Percentiles rank a stretch among this genome's conserved stretches.
These are phyloP conservation scores for Hedya salicella DNA, from an alignment of 2,888 invertebrate species.

Conservation along the genomic window DNA sequence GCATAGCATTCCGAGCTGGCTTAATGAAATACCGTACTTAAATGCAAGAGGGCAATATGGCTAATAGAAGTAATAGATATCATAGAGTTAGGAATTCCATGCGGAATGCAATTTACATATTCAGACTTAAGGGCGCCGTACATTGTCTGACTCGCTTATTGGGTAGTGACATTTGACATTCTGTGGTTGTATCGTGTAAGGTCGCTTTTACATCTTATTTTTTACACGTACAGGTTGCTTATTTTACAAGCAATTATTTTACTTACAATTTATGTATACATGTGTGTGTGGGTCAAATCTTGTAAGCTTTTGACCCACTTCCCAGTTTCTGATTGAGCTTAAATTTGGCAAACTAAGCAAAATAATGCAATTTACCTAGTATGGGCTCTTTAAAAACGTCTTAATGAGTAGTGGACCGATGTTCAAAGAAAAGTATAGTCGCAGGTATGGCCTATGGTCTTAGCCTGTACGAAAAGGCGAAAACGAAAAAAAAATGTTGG, in stretches of 20 bases:
- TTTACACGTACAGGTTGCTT: background rate
- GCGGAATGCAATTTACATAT: constrained; percentile 43
- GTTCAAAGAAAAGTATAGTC: too few species aligned
- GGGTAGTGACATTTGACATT: constrained; percentile 19
- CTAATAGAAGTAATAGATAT: constrained; percentile 41
- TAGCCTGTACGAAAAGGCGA: too few species aligned
- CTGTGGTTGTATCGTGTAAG: constrained; percentile 5
- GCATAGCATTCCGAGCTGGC: constrained; percentile 34
- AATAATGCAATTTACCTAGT: too few species aligned
- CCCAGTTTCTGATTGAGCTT: too few species aligned
- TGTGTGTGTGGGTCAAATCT: too few species aligned
- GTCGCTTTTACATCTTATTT: background rate
- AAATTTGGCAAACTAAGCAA: too few species aligned
- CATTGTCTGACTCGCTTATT: constrained; percentile 30
- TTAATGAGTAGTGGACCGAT: too few species aligned
- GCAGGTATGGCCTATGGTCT: too few species aligned
- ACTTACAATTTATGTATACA: too few species aligned
- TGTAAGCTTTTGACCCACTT: too few species aligned
- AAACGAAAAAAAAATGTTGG: too few species aligned
- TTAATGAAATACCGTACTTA: constrained; percentile 42
- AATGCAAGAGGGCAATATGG: constrained; percentile 38
- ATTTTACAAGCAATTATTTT: background rate
- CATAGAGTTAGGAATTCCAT: constrained; percentile 38
- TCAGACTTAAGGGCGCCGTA: constrained; percentile 43
- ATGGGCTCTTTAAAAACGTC: too few species aligned